Percentiles rank a stretch among this genome's conserved stretches.
Conservation (phyloP, 2,113 vertebrate species). For the Pyrgilauda ruficollis region DNA sequence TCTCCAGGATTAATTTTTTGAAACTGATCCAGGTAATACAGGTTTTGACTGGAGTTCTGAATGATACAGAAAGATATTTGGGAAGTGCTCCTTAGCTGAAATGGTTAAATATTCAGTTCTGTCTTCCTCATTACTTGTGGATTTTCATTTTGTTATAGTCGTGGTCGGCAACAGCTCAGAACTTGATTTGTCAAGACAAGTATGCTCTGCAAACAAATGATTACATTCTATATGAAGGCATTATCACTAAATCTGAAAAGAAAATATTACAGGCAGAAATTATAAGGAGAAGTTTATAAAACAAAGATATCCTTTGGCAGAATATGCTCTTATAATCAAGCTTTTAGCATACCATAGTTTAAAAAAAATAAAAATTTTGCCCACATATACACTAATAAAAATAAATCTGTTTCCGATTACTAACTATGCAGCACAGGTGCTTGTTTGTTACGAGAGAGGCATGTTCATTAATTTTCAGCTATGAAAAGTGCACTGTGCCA, state of each 20-base stretch:
- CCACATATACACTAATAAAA: conserved; percentile 98
- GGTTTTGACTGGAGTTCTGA: background rate
- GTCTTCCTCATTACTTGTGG: conserved; percentile 38
- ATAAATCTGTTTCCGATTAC: conserved; percentile 99
- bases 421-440: conserved; percentile 99
- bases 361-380: conserved; percentile 82
- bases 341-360: conserved; percentile 60
- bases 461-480: conserved; percentile 99
- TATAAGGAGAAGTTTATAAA: conserved; percentile 65
- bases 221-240: conserved; percentile 62
- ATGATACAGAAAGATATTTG: background rate
- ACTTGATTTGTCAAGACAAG: conserved; percentile 69
- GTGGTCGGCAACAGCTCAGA: conserved; percentile 25
- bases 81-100: background rate
- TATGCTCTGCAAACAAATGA: conserved; percentile 65
- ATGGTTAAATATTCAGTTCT: conserved; percentile 16
- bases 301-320: conserved; percentile 58
- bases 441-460: conserved; percentile 99
- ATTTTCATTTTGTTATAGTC: conserved; percentile 41
- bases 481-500: conserved; percentile 98
- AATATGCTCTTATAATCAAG: conserved; percentile 54
- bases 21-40: background rate
- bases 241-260: conserved; percentile 64
- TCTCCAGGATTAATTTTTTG: background rate
- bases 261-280: conserved; percentile 57